These are phyloP conservation scores for Nineta flava DNA, from an alignment of 2,888 invertebrate species.

Conservation along the genomic window DNA sequence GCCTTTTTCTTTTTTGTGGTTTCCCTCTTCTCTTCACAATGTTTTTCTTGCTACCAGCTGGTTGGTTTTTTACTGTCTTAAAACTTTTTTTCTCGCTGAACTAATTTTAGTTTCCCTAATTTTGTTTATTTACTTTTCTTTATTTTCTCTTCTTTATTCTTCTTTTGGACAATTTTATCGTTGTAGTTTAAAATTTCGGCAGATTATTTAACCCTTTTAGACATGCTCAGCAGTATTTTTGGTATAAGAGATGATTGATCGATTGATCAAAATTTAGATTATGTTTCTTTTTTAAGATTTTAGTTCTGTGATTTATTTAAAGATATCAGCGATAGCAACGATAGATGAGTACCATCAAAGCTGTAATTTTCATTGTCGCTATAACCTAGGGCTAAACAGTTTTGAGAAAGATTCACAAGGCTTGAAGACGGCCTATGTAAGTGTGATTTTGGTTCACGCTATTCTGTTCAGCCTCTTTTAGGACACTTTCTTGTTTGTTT, in stretches of 20 bases:
- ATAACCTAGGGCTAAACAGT: neutral
- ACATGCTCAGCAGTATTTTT: too few species aligned
- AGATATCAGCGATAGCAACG: neutral
- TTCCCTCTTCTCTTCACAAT: neutral
- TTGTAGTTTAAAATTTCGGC: too few species aligned
- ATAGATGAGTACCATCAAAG: neutral
- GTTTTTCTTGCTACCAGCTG: neutral
- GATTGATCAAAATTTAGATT: too few species aligned
- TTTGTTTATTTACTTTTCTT: neutral
- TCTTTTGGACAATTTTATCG: too few species aligned
- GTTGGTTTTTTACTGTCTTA: neutral
- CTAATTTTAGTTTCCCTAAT: neutral
- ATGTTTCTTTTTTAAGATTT: neutral
- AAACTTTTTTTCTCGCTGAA: neutral
- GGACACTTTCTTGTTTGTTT: neutral
- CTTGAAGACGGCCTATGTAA: neutral
- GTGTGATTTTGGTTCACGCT: neutral
- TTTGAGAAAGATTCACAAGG: neutral
- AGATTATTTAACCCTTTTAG: too few species aligned
- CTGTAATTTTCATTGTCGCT: neutral
- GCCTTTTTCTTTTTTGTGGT: neutral
- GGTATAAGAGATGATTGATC: too few species aligned
- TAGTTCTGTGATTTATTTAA: neutral
- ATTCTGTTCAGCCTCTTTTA: neutral
- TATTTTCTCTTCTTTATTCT: too few species aligned